Percentiles rank a stretch among this genome's conserved stretches.
Conservation (phyloP, 2,113 vertebrate genomes). For the Pituophis catenifer region DNA sequence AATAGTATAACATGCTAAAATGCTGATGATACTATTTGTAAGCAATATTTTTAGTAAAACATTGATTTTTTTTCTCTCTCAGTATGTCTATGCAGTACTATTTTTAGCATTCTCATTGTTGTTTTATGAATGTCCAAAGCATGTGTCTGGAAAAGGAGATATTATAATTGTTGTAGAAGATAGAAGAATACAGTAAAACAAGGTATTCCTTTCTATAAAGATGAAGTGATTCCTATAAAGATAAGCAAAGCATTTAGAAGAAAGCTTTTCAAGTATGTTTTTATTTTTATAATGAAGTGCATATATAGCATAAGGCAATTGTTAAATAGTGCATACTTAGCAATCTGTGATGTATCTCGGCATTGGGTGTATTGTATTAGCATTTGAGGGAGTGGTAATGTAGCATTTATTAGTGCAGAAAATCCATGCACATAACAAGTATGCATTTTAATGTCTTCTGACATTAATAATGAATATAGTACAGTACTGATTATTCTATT, state of each 20-base stretch:
- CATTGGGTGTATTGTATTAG: constrained; percentile 27
- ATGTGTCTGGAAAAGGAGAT: background rate
- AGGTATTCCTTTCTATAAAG: background rate
- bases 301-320: background rate
- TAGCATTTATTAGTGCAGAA: background rate
- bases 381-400: constrained; percentile 35
- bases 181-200: background rate
- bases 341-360: constrained; percentile 30
- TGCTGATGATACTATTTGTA: background rate
- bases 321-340: constrained; percentile 17
- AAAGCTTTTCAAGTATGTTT: constrained; percentile 3
- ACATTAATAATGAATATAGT: background rate
- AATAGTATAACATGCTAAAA: background rate
- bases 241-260: constrained; percentile 28
- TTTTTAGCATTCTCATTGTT: background rate
- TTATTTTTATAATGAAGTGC: constrained; percentile 11
- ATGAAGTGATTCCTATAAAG: background rate
- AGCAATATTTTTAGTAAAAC: background rate
- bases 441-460: constrained; percentile 23
- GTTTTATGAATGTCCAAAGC: background rate
- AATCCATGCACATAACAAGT: background rate
- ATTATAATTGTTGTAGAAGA: background rate
- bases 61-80: background rate
- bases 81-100: background rate
- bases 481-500: constrained; percentile 12